Evolutionary conservation across 2,888 invertebrate genomes (phyloP).

Genomic region (Empis stercorea): DNA sequence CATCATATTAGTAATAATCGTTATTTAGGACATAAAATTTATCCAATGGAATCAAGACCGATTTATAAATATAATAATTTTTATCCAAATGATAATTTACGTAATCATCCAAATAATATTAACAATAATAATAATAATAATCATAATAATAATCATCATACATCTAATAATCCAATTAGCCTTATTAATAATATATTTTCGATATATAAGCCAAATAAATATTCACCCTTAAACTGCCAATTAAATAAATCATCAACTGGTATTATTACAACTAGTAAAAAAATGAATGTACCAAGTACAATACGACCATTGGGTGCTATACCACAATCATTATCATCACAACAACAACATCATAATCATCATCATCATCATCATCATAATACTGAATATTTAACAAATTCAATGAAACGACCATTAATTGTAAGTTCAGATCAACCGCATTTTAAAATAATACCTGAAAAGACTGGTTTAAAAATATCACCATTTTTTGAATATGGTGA

Average conservation of each 20-base stretch:
- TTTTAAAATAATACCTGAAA: conserved; percentile 40
- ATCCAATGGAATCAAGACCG: conserved; percentile 30
- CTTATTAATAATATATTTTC: conserved; percentile 36
- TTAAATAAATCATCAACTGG: conserved; percentile 17
- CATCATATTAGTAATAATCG: conserved; percentile 21
- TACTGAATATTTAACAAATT: conserved; percentile 31
- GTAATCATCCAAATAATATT: conserved; percentile 17
- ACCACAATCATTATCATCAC: not conserved
- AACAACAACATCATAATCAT: too few species aligned
- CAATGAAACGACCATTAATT: conserved; percentile 41
- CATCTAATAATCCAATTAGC: conserved; percentile 28
- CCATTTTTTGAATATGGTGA: conserved; percentile 34
- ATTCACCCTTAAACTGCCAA: conserved; percentile 35
- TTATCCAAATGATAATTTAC: conserved; percentile 29
- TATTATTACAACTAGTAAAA: conserved; percentile 26
- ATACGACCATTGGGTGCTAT: conserved; percentile 29
- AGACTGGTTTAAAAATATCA: conserved; percentile 43
- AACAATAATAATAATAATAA: conserved; percentile 2
- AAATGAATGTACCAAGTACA: conserved; percentile 36
- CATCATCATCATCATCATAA: conserved; percentile 12
- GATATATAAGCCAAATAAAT: conserved; percentile 36
- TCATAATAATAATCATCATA: conserved; percentile 21
- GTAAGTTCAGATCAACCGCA: conserved; percentile 40
- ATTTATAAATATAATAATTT: conserved; percentile 35
- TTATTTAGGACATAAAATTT: conserved; percentile 26